phyloP scores from a whole-genome alignment of 2,888 invertebrate species.

The Piscicola geometra region DNA sequence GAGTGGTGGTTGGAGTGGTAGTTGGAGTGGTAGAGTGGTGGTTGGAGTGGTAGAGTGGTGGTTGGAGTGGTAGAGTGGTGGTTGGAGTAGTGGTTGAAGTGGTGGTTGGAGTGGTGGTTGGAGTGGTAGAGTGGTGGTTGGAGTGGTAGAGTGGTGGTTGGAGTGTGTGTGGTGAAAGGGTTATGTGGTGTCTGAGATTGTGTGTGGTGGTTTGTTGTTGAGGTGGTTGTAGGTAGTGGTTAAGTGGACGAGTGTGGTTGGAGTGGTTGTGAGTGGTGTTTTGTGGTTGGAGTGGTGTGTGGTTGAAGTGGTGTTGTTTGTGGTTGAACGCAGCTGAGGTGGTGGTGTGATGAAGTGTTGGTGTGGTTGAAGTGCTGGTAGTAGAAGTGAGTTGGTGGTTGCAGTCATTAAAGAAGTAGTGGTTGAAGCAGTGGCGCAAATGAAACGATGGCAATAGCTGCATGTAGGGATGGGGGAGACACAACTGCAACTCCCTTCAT shows the following conservation, averaged over 20 bases:
- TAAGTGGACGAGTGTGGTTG: not conserved
- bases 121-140: not conserved
- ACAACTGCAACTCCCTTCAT: not conserved
- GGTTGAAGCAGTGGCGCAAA: not conserved
- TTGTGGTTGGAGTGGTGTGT: not conserved
- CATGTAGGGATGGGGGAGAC: too few relatives aligned
- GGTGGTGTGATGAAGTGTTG: not conserved
- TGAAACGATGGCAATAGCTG: too few relatives aligned
- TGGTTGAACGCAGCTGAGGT: not conserved
- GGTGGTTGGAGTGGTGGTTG: not conserved
- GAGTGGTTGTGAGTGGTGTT: not conserved
- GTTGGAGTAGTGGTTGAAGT: constrained; percentile 53
- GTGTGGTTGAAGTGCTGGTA: not conserved
- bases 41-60: not conserved
- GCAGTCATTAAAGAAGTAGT: too few relatives aligned
- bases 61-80: not conserved
- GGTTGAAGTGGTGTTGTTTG: not conserved
- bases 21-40: not conserved
- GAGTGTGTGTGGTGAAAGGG: too few relatives aligned
- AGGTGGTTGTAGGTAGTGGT: not conserved
- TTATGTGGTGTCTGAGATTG: constrained; percentile 41
- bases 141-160: not conserved
- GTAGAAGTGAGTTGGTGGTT: not conserved
- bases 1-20: constrained; percentile 53
- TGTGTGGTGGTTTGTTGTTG: not conserved